Conservation (phyloP, 2,113 vertebrate species). For the Myiopsitta monachus region DNA sequence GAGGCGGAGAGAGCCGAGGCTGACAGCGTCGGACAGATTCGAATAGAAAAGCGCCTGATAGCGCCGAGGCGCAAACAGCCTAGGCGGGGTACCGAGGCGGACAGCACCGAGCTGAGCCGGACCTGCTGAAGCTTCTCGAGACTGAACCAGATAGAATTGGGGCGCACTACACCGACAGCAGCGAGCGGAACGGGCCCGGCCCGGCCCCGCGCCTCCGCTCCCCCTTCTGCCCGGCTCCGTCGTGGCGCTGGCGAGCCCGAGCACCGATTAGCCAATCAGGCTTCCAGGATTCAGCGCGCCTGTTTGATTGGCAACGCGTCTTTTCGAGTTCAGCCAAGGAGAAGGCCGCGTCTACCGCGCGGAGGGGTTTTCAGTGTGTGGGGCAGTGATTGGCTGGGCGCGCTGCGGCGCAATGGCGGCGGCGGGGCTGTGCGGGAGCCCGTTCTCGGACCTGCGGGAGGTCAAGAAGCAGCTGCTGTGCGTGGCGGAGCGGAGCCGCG, state of each 20-base stretch:
- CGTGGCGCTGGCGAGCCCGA: not conserved
- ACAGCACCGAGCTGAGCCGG: not conserved
- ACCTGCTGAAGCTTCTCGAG: not conserved
- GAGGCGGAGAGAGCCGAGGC: not conserved
- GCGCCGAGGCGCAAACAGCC: not conserved
- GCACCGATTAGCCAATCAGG: not conserved
- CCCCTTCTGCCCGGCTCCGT: too few relatives aligned
- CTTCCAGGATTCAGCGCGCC: rapidly evolving
- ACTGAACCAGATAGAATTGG: too few relatives aligned
- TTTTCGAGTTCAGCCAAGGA: not conserved
- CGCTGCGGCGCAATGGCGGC: constrained; percentile 75
- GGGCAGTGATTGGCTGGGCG: not conserved
- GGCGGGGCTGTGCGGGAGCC: constrained; percentile 25
- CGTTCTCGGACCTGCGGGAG: constrained; percentile 87
- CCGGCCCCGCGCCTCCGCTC: too few relatives aligned
- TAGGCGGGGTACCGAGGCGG: too few relatives aligned
- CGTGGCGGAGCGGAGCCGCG: constrained; percentile 88
- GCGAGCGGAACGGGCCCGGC: rapidly evolving
- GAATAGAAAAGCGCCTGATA: not conserved
- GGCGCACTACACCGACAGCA: rapidly evolving
- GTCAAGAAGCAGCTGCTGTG: constrained; percentile 92
- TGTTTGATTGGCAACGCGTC: not conserved
- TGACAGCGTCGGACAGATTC: not conserved
- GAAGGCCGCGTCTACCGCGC: not conserved
- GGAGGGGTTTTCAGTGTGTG: not conserved